These are phyloP conservation scores for Lophotis ruficrista DNA, from an alignment of 2,113 vertebrate genomes.

Conservation along the genomic window DNA sequence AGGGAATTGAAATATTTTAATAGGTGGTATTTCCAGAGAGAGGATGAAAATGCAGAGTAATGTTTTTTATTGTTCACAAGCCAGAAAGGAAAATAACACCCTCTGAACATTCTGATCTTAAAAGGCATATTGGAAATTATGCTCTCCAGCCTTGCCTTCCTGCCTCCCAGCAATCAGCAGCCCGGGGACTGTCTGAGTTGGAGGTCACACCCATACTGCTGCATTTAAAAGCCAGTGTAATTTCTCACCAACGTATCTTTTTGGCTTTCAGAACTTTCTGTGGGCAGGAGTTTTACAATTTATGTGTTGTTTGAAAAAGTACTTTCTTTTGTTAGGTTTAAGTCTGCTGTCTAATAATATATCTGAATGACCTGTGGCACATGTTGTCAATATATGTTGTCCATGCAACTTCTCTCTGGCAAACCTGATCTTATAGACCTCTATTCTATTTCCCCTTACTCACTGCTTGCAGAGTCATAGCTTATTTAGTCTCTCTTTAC, in stretches of 20 bases:
- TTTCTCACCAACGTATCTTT: neutral
- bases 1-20: neutral
- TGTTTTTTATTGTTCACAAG: neutral
- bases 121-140: neutral
- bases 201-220: neutral
- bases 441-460: neutral
- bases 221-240: neutral
- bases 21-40: neutral
- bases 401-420: neutral
- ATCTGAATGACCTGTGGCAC: neutral
- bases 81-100: neutral
- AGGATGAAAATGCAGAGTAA: neutral
- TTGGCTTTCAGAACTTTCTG: neutral
- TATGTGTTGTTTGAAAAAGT: neutral
- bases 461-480: neutral
- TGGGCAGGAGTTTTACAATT: neutral
- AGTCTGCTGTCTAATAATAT: neutral
- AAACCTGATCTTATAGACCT: slow-evolving; percentile 32
- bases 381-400: neutral
- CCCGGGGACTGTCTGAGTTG: neutral
- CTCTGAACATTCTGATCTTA: neutral
- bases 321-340: neutral
- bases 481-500: neutral
- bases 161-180: neutral
- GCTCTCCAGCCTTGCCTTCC: neutral